Evolutionary conservation across 2,888 invertebrate species (phyloP), one percentile per base, ranked within the genome.

Genomic region (Bombylius major): DNA sequence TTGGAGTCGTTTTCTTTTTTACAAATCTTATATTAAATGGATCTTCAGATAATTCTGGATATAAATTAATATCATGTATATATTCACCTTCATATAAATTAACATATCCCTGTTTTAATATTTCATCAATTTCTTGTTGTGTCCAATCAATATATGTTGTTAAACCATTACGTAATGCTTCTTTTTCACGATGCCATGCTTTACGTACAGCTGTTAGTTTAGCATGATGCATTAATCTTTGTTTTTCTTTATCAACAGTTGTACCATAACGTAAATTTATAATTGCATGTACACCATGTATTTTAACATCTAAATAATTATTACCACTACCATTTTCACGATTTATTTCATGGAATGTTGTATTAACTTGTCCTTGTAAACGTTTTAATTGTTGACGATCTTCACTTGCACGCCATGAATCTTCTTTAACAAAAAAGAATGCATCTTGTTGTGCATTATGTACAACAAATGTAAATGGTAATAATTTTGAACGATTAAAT

Each of bases 221-320:
- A 51, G 95, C 95, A 71, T 96, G 95, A 67, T 91, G 91, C 69
- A 96, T 77, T 57, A 96, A 78, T 46, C 95, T 79, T 68, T 90
- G 89, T 63, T 88, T 85, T 72, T 97, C 96, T 64, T 92, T 86
- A 63, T 90, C 90, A 11, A 89, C 83, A 5, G 87, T 91, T 14
- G 95, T 93, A 48, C 97, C 97, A 69, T 96, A 96, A n/a, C 95
- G 82, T 61, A 97, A 77, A 70, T 95, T 95, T 62, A 97, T 86
- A 50, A 94, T 87, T 61, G 92, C 91, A 70, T 91, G 90, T 47
- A 84, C 80, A 1, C 93, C 90, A 69, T 93, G 93, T 63, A 97
- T 91, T 72, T 92, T 89, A 9, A 96, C 89, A 71, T 91, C 90
- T 59, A 87, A 80, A 65, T 86, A 87, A 63, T 86, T 85, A 62